Evolutionary conservation across 2,797 vertebrate species (phyloP), one percentile per base, ranked within the genome.

Genomic region (Okamejei kenojei): DNA sequence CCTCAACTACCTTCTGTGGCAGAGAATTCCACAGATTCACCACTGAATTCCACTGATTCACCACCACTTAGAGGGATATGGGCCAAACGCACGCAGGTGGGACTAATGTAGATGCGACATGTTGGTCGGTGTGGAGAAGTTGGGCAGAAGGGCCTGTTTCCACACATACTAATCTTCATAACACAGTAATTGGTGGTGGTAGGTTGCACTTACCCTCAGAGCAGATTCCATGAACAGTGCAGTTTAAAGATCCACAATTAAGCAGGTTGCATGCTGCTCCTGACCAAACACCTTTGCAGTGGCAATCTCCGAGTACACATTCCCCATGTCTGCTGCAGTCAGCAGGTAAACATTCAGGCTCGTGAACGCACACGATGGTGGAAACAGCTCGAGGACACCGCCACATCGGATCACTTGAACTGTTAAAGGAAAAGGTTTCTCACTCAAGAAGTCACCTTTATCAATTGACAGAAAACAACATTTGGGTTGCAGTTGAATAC

Each of bases 361-460:
- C 96, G 0, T 98, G 98, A 54, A 99, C 94, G 0, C 99, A 99
- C 82, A 99, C 54, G 80, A 99, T 76, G 0, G 98, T 99, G 19
- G 99, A 98, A 90, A 99, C 95, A 0, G 0, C 91, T 1, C 98
- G 97, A 0, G 96, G 96, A 93, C 98, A 99, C 77, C 97, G 97
- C 98, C 98, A 99, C 96, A 95, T 97, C 65, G 4, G 13, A 93
- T 96, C 94, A 0, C 93, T 95, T 68, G 90, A 7, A 94, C 97
- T 97, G 95, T 78, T n/a, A 35, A 65, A 68, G 58, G 63, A 76
- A 92, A 54, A 92, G 32, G 65, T 65, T 19, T 35, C 45, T 68
- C 7, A 88, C n/a, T 68, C 32, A n/a, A 54, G 26, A 61, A 63
- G 32, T 32, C 6, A 86, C 7, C 5, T 29, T 86, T 61, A 86